Percentiles rank a stretch among this genome's conserved stretches.
These are phyloP conservation scores for Sebastes jordani DNA, from an alignment of 2,797 vertebrate species.

Conservation along the genomic window DNA sequence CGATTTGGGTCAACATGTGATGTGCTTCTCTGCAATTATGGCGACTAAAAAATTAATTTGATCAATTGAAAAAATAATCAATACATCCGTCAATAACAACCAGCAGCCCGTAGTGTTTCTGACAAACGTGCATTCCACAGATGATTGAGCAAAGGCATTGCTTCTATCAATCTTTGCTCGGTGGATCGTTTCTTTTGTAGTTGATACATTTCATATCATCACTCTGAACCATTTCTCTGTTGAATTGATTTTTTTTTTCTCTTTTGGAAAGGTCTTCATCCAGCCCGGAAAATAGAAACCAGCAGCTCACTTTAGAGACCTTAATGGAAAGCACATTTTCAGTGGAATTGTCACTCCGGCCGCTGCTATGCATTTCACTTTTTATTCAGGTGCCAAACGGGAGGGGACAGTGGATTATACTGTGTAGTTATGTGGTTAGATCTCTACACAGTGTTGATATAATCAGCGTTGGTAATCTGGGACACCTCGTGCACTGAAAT, in stretches of 20 bases:
- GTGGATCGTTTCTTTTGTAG: slow-evolving; percentile 39
- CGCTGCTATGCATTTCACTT: not conserved
- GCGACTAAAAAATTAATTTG: not conserved
- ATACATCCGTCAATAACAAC: not conserved
- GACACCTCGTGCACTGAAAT: slow-evolving; percentile 7
- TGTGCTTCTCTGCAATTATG: not conserved
- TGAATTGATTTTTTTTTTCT: slow-evolving; percentile 22
- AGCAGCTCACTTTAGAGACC: slow-evolving; percentile 43
- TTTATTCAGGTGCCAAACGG: slow-evolving; percentile 27
- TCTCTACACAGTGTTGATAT: not conserved
- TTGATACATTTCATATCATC: slow-evolving; percentile 43
- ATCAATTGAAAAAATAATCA: not conserved
- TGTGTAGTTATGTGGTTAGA: slow-evolving; percentile 1
- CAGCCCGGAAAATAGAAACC: slow-evolving; percentile 53
- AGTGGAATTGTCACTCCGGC: slow-evolving; percentile 24
- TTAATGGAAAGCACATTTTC: slow-evolving; percentile 46
- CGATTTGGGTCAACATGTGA: not conserved
- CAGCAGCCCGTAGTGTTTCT: not conserved
- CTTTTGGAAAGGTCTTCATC: slow-evolving; percentile 45
- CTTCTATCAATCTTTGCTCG: not conserved
- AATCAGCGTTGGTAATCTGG: slow-evolving; percentile 2
- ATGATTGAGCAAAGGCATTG: slow-evolving; percentile 13
- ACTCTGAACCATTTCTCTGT: slow-evolving; percentile 30
- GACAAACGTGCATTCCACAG: not conserved
- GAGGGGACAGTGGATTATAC: not conserved